These are phyloP conservation scores for Myodes glareolus DNA, from an alignment of 2,113 vertebrate genomes.

Conservation along the genomic window DNA sequence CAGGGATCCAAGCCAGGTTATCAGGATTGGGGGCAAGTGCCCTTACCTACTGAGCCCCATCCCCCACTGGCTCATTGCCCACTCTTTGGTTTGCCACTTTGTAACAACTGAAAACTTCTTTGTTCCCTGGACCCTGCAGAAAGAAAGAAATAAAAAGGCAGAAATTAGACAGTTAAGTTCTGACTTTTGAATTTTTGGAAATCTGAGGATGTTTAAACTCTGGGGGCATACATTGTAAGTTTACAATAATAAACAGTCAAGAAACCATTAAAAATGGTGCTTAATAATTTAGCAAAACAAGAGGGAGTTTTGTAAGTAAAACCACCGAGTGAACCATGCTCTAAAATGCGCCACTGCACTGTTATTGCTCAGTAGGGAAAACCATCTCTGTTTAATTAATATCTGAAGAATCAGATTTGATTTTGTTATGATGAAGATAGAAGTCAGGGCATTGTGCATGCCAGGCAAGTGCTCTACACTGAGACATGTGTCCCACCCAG, in stretches of 20 bases:
- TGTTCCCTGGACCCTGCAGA: background rate
- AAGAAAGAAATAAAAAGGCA: background rate
- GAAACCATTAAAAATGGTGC: background rate
- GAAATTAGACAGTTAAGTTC: background rate
- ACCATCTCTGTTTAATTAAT: background rate
- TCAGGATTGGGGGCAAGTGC: no score
- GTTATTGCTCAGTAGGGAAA: background rate
- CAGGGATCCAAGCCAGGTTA: background rate
- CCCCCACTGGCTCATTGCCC: background rate
- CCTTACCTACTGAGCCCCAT: background rate
- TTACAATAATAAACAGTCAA: constrained; percentile 34
- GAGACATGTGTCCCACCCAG: background rate
- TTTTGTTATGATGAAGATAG: background rate
- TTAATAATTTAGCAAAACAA: background rate
- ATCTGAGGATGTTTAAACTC: background rate
- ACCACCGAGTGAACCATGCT: background rate
- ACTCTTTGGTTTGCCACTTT: background rate
- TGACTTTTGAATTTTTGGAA: constrained; percentile 10
- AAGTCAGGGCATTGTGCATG: background rate
- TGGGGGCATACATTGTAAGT: background rate
- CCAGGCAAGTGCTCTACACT: background rate
- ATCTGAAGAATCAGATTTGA: background rate
- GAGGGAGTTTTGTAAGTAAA: constrained; percentile 1
- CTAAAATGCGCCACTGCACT: background rate
- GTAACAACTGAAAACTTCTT: background rate